Conservation (phyloP, 2,888 invertebrate species). For the Morpho helenor region DNA sequence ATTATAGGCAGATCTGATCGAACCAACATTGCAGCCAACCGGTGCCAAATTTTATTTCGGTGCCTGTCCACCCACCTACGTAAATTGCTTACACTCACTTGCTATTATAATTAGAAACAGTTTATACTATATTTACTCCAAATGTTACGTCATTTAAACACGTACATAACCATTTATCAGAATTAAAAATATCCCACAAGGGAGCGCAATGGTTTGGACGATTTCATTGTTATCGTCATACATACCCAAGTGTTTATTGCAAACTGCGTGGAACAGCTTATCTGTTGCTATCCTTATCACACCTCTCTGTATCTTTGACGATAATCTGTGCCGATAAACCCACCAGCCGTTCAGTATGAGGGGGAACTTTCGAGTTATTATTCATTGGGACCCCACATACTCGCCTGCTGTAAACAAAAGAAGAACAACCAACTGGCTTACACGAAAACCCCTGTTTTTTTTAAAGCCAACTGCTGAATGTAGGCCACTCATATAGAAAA, state of each 20-base stretch:
- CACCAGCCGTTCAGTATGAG: slow-evolving; percentile 42
- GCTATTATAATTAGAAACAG: slow-evolving; percentile 72
- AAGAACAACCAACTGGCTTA: slow-evolving; percentile 14
- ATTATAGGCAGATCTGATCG: slow-evolving; percentile 11
- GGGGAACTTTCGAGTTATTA: slow-evolving; percentile 53
- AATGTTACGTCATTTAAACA: slow-evolving; percentile 19
- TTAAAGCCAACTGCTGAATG: no score
- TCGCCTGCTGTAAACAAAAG: slow-evolving; percentile 23
- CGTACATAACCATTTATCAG: slow-evolving; percentile 6
- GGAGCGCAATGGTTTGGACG: neutral
- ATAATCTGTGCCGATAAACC: slow-evolving; percentile 61
- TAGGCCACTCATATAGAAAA: no score
- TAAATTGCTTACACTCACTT: slow-evolving; percentile 74
- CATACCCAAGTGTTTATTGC: slow-evolving; percentile 17
- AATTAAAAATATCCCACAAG: neutral
- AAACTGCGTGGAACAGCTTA: slow-evolving; percentile 26
- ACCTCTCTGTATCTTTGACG: slow-evolving; percentile 39
- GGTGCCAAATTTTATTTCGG: slow-evolving; percentile 73
- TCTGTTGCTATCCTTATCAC: slow-evolving; percentile 39
- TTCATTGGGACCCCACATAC: slow-evolving; percentile 46
- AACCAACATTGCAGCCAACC: slow-evolving; percentile 21
- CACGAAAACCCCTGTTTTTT: neutral
- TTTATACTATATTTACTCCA: slow-evolving; percentile 56
- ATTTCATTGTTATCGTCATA: neutral
- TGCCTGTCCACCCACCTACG: slow-evolving; percentile 60